phyloP scores from a whole-genome alignment of 2,113 vertebrate genomes.

The Prunella himalayana region DNA sequence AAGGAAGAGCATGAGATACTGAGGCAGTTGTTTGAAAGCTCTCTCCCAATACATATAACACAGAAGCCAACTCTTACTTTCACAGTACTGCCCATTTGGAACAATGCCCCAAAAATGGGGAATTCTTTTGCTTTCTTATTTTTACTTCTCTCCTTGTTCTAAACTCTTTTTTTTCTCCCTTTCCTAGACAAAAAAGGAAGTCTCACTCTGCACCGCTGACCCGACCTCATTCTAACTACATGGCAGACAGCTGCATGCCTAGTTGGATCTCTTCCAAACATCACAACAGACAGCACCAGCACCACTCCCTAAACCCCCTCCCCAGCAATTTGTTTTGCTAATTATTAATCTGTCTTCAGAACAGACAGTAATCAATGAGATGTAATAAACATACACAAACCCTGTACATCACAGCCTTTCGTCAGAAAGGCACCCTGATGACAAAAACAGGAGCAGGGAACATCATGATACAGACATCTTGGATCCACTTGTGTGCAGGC shows the following conservation, averaged over 20 bases:
- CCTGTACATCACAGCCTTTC: not conserved
- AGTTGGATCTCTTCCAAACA: not conserved
- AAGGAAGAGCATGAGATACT: not conserved
- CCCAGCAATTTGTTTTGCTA: not conserved
- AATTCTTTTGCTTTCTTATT: not conserved
- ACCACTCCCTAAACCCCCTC: not conserved
- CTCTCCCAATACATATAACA: not conserved
- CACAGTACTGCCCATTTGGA: not conserved
- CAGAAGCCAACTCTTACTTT: not conserved
- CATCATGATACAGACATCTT: fast-evolving
- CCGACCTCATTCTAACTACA: not conserved
- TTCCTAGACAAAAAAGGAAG: not conserved
- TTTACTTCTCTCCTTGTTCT: not conserved
- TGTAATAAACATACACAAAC: not conserved
- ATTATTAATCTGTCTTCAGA: not conserved
- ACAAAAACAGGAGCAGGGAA: not conserved
- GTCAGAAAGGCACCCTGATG: not conserved
- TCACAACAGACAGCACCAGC: not conserved
- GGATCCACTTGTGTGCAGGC: not conserved
- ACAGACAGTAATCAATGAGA: not conserved
- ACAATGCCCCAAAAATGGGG: fast-evolving
- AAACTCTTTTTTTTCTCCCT: not conserved
- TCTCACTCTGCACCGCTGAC: not conserved
- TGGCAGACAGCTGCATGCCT: not conserved
- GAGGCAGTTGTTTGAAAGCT: not conserved